Evolutionary conservation across 2,797 vertebrate genomes (phyloP), one percentile per base, ranked within the genome.

Genomic region (Pangasius sanitwongsei): DNA sequence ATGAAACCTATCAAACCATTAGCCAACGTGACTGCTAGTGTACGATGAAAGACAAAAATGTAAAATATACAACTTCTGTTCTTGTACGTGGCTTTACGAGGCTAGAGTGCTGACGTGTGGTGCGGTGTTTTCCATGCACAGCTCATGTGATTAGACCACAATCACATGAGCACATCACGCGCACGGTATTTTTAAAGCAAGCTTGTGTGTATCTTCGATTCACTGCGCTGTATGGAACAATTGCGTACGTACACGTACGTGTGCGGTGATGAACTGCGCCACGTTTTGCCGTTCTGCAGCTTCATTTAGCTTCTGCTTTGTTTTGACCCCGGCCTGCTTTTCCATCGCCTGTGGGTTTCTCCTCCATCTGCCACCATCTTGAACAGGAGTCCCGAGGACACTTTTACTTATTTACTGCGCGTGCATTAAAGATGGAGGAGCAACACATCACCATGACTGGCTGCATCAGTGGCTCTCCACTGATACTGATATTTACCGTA

Each of bases 351-450:
- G 70, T 85, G 80, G 91, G 78, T 85, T 67, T 70, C 86, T 69
- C 74, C 78, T 77, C 91, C 92, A 91, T 91, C 90, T 92, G 91
- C 90, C 86, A 34, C 77, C 37, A 2, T 86, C 78, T 75, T 67
- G 88, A 87, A 83, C 85, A 88, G n/a, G 31, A 81, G 84, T 88
- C 92, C 90, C 77, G 77, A 86, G 89, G 90, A 91, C 78, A 28
- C 53, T 83, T 83, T 93, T 87, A 90, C 90, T 93, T 7, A 92
- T 93, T 93, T 89, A 92, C 92, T 83, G 83, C 88, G 50, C 61
- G 72, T 57, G 80, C 72, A 83, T 91, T 93, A 92, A 93, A 91
- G 92, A 94, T 93, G 88, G 84, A 93, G 91, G 90, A 91, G 90
- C 57, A 59, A 44, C 50, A 57, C 86, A 23, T 34, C 50, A 0